phyloP scores from a whole-genome alignment of 1,140 invertebrate species.

The Formica selysi region DNA sequence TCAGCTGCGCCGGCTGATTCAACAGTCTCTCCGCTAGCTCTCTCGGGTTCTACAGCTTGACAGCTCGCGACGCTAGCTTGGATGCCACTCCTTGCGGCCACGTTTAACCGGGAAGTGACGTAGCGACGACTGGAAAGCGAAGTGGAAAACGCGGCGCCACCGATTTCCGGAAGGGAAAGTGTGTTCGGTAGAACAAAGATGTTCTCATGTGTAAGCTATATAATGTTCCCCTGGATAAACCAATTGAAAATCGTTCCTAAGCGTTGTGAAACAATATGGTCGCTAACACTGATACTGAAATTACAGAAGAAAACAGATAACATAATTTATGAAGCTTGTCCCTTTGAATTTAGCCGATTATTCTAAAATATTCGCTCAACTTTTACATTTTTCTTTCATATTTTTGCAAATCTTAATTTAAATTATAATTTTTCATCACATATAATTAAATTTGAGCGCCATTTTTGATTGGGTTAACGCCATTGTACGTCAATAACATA shows the following conservation, averaged over 20 bases:
- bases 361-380: neutral
- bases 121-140: constrained; percentile 70
- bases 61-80: constrained; percentile 74
- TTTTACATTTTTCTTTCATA: neutral
- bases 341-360: neutral
- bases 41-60: constrained; percentile 73
- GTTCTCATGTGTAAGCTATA: neutral
- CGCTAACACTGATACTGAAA: neutral
- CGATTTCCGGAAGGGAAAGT: constrained; percentile 34
- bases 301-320: neutral
- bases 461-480: neutral
- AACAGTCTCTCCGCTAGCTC: neutral
- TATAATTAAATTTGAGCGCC: neutral
- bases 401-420: neutral
- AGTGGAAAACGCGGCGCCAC: constrained; percentile 38
- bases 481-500: too few relatives aligned
- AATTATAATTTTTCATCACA: neutral
- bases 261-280: neutral
- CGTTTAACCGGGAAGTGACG: constrained; percentile 84
- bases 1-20: constrained; percentile 50
- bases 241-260: neutral
- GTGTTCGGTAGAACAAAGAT: neutral
- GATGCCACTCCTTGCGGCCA: constrained; percentile 82
- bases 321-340: neutral
- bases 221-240: neutral